Conservation (phyloP, 53 echinoderm and acorn worm species). For the Echinarachnius parma region DNA sequence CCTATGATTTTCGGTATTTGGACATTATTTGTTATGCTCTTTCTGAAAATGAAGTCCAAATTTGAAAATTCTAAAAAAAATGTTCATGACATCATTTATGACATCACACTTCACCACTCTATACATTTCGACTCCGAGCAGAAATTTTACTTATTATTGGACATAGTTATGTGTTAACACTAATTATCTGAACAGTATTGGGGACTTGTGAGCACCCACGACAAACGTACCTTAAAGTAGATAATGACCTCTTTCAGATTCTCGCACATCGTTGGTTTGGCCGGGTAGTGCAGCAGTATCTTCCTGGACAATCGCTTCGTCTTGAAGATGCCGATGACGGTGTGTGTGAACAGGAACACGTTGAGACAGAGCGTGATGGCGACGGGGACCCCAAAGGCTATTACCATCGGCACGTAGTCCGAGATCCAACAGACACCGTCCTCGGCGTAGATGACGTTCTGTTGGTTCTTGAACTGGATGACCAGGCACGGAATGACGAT, state of each 20-base stretch:
- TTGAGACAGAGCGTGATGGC: constrained; percentile 33
- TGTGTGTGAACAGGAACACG: constrained; percentile 30
- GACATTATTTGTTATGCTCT: no score
- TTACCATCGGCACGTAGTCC: constrained; percentile 4
- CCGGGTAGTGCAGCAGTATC: constrained; percentile 2
- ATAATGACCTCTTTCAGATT: constrained; percentile 33
- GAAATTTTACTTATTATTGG: no score
- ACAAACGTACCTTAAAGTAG: constrained; percentile 28
- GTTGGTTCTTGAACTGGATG: constrained; percentile 22
- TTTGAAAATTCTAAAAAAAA: no score
- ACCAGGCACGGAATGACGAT: constrained; percentile 27
- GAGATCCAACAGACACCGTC: constrained; percentile 41
- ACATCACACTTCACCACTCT: no score
- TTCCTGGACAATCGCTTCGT: constrained; percentile 33
- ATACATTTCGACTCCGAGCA: no score
- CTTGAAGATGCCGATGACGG: constrained; percentile 19
- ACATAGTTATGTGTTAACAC: no score
- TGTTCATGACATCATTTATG: no score
- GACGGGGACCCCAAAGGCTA: constrained; percentile 30
- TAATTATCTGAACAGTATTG: no score
- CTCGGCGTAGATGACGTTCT: constrained; percentile 19
- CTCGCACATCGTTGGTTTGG: constrained; percentile 5
- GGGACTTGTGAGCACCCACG: background rate
- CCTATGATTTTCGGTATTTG: no score
- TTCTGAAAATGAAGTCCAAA: no score